Percentiles rank a stretch among this genome's conserved stretches.
Evolutionary conservation across 2,797 vertebrate genomes (phyloP).

Genomic region (Sparus aurata): DNA sequence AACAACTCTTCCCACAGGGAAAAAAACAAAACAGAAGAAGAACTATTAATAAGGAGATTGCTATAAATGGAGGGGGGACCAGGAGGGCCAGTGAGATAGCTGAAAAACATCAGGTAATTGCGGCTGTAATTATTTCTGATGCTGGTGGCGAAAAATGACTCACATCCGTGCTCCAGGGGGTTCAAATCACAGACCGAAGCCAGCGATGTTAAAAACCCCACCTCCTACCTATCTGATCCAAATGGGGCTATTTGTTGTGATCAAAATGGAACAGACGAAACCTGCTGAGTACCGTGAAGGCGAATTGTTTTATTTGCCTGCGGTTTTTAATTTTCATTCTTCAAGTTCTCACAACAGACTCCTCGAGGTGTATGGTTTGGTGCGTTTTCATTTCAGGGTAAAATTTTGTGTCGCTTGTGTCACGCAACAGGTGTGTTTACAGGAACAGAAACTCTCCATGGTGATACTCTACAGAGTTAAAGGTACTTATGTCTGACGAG

Average conservation of each 20-base stretch:
- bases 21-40: background rate
- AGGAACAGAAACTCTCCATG: background rate
- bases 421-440: background rate
- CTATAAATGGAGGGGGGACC: too few species aligned
- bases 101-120: background rate
- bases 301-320: background rate
- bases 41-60: background rate
- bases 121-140: too few species aligned
- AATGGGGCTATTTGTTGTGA: background rate
- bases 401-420: constrained; percentile 13
- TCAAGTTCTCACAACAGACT: background rate
- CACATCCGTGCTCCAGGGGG: background rate
- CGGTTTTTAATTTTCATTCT: background rate
- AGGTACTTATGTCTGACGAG: background rate
- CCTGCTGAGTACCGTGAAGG: background rate
- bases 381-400: constrained; percentile 1
- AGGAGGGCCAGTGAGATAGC: background rate
- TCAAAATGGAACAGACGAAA: background rate
- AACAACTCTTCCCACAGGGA: background rate
- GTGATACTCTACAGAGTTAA: background rate
- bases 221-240: background rate
- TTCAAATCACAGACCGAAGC: background rate
- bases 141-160: too few species aligned
- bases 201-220: background rate
- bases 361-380: background rate